Evolutionary conservation across 2,113 vertebrate genomes (phyloP).

Genomic region (Willisornis vidua): DNA sequence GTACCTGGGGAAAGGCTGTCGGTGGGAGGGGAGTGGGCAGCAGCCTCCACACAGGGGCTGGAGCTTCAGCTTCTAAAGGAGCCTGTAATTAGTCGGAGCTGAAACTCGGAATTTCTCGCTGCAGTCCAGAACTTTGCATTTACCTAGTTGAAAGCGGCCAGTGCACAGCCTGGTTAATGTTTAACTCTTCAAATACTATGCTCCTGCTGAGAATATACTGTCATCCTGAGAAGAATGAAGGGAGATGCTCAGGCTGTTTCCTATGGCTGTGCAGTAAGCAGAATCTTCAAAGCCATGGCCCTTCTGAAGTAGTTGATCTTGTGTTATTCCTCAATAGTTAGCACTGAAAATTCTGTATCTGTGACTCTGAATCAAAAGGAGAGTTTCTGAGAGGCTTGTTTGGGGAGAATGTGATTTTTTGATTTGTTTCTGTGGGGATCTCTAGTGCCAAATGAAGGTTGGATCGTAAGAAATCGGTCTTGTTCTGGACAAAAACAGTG

Average conservation of each 20-base stretch:
- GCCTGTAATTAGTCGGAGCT: background rate
- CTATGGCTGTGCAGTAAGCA: background rate
- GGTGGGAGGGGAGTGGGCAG: background rate
- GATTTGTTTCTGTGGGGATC: background rate
- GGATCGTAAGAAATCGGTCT: background rate
- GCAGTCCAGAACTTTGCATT: background rate
- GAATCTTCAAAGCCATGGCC: background rate
- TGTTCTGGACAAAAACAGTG: background rate
- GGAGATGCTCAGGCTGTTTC: background rate
- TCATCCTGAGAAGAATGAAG: background rate
- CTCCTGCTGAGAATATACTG: accelerated
- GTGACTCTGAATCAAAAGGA: background rate
- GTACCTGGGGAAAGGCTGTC: background rate
- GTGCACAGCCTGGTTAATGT: background rate
- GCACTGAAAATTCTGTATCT: background rate
- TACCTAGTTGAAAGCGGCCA: background rate
- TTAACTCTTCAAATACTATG: background rate
- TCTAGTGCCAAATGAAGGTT: background rate
- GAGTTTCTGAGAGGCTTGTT: background rate
- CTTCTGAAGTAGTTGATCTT: background rate
- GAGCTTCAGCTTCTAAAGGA: background rate
- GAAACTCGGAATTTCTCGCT: background rate
- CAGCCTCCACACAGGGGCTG: background rate
- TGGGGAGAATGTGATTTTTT: background rate
- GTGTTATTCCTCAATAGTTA: background rate